Evolutionary conservation across 2,797 vertebrate species (phyloP).

Genomic region (Trichosurus vulpecula): DNA sequence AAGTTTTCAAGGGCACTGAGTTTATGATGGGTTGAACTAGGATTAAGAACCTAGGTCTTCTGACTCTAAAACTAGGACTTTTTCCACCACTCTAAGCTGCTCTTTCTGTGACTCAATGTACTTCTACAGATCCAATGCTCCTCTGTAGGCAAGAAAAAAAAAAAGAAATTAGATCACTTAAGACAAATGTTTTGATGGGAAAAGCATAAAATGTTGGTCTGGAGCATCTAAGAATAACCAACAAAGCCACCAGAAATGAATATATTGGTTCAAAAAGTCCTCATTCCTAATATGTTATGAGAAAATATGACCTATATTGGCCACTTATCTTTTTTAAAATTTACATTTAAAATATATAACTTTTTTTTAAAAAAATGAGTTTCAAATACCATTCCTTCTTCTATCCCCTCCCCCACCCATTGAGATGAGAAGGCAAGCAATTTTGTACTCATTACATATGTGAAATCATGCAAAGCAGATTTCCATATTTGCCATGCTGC

Average conservation of each 20-base stretch:
- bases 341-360: neutral
- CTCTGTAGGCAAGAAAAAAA: neutral
- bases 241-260: constrained; percentile 9
- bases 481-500: neutral
- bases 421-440: neutral
- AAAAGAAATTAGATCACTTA: neutral
- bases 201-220: constrained; percentile 8
- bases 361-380: neutral
- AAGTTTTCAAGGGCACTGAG: constrained; percentile 24
- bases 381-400: neutral
- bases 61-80: constrained; percentile 22
- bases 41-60: constrained; percentile 23
- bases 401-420: neutral
- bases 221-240: constrained; percentile 1
- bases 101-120: neutral
- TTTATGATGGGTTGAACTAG: neutral
- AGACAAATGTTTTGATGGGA: neutral
- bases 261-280: neutral
- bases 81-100: neutral
- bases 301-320: neutral
- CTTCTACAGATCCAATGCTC: neutral
- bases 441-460: neutral
- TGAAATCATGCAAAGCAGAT: neutral
- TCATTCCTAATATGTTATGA: neutral
- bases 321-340: neutral